Evolutionary conservation across 2,888 invertebrate species (phyloP), one percentile per base, ranked within the genome.

Genomic region (Eucriotettix oculatus): DNA sequence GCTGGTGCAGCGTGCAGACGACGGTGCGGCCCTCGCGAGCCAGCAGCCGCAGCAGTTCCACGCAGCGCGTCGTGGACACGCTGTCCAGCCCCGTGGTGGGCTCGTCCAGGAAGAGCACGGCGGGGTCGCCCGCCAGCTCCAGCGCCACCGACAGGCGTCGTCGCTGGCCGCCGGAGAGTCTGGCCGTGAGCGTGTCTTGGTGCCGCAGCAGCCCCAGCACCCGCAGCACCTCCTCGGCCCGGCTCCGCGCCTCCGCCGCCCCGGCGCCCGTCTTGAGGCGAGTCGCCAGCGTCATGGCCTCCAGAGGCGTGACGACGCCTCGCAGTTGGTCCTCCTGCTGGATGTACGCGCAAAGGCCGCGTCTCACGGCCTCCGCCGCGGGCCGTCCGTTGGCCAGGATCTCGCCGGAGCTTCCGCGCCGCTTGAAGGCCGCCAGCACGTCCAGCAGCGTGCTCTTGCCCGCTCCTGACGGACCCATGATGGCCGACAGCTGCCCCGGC

Each of bases 1-100:
- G 95, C 72, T 95, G 95, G 72, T 96, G 95, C 65, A 96, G 92
- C 17, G 94, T 95, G 65, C 94, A 94, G 57, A 95, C 81, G 9
- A 96, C 82, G 0, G 94, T 94, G 56, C 94, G 80, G 1, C 91
- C 93, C 65, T 90, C 91, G 5, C 71, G 66, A 0, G 94, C 92
- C 58, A 95, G 75, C 62, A 82, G 81, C 72, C 87, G 90, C 62
- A 95, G 76, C 42, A 95, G 74, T 0, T 83, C 76, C 57, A 95
- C 83, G 65, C 93, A 87, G 63, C 92, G 91, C 60, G 86, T 83
- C 67, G 91, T 90, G 0, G 93, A 88, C 42, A 88, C 83, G 65
- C 92, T 92, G 72, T 95, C 95, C 67, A 95, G 76, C 53, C 95
- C 95, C 64, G 48, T 48, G 48, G 48, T 48, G 2, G 48, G 48